phyloP scores from a whole-genome alignment of 2,113 vertebrate species.

The Salvelinus fontinalis region DNA sequence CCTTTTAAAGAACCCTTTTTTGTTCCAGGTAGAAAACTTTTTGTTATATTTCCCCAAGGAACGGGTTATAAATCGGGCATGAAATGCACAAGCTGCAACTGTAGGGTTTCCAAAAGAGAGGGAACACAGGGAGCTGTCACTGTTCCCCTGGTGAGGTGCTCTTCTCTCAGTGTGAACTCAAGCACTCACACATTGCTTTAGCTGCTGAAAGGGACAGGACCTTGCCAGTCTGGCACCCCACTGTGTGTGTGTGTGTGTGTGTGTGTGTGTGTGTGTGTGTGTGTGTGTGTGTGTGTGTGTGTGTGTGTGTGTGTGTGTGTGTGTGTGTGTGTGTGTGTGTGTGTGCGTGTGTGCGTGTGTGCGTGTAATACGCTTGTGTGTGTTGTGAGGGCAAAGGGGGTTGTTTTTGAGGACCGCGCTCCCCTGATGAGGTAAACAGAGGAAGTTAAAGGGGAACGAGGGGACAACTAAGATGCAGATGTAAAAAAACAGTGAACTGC shows the following conservation, averaged over 20 bases:
- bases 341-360: slow-evolving; percentile 27
- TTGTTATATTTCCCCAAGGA: too few relatives aligned
- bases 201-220: not conserved
- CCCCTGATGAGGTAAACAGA: too few relatives aligned
- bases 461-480: too few relatives aligned
- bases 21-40: too few relatives aligned
- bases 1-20: too few relatives aligned
- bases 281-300: slow-evolving; percentile 10
- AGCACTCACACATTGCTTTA: not conserved
- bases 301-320: slow-evolving; percentile 31
- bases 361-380: slow-evolving; percentile 30
- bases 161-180: not conserved
- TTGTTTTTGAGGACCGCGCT: not conserved
- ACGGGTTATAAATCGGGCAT: not conserved
- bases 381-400: not conserved
- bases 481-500: too few relatives aligned
- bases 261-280: slow-evolving; percentile 31
- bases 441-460: too few relatives aligned
- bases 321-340: slow-evolving; percentile 20
- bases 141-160: not conserved
- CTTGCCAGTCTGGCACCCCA: slow-evolving; percentile 54
- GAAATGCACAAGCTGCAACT: not conserved
- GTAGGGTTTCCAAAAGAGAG: not conserved
- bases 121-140: not conserved
- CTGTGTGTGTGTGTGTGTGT: not conserved